These are phyloP conservation scores for Prionchulus punctatus DNA, from an alignment of 2,888 invertebrate species.

Conservation along the genomic window DNA sequence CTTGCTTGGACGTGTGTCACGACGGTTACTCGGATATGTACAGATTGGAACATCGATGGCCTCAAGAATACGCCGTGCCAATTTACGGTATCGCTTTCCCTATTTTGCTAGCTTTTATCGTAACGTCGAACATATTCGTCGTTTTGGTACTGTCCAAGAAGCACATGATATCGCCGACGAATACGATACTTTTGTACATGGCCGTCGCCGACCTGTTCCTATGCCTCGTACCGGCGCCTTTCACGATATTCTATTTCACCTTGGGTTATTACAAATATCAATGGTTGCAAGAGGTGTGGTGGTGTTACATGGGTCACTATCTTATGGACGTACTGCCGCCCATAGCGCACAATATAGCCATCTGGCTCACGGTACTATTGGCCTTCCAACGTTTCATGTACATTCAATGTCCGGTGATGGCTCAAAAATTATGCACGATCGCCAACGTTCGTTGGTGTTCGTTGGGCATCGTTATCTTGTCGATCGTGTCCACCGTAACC, in stretches of 20 bases:
- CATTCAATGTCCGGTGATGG: slow-evolving; percentile 76
- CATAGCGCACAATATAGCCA: slow-evolving; percentile 79
- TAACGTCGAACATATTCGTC: slow-evolving; percentile 75
- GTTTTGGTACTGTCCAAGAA: slow-evolving; percentile 71
- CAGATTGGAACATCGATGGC: not conserved
- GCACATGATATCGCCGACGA: slow-evolving; percentile 80
- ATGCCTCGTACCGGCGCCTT: slow-evolving; percentile 69
- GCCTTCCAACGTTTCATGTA: slow-evolving; percentile 85
- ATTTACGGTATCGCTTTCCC: slow-evolving; percentile 34
- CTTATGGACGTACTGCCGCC: slow-evolving; percentile 44
- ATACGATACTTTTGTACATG: slow-evolving; percentile 84
- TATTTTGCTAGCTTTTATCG: slow-evolving; percentile 63
- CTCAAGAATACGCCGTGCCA: not conserved
- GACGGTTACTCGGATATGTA: not conserved
- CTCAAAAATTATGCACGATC: slow-evolving; percentile 53
- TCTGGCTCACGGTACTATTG: slow-evolving; percentile 76
- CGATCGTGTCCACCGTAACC: slow-evolving; percentile 63
- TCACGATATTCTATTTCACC: slow-evolving; percentile 47
- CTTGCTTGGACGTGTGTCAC: not conserved
- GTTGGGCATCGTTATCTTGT: slow-evolving; percentile 56
- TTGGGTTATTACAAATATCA: slow-evolving; percentile 19
- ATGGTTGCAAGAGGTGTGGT: slow-evolving; percentile 20
- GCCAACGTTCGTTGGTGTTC: slow-evolving; percentile 50
- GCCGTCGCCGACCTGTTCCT: slow-evolving; percentile 86
- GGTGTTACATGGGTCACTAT: slow-evolving; percentile 28